Evolutionary conservation across 2,113 vertebrate species (phyloP), one percentile per base, ranked within the genome.

Genomic region (Machaerirhynchus nigripectus): DNA sequence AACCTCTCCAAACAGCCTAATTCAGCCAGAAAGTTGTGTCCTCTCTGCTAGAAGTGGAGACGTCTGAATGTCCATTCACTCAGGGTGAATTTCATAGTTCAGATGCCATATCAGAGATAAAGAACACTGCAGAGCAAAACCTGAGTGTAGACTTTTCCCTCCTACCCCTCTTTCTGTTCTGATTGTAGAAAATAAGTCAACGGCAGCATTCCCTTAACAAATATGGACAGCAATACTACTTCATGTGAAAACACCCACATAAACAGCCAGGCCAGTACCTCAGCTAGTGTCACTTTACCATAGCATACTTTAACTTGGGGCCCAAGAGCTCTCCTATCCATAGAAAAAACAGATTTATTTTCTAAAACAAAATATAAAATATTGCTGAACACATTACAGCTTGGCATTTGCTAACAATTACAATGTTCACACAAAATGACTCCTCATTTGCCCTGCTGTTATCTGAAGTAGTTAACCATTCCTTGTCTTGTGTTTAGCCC

Each of bases 321-420:
- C 24, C 39, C 68, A 80, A 80, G 68, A 86, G 26, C 40, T 69
- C 44, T 90, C 47, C 60, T 64, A 60, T 31, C 33, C 17, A 3
- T 65, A 90, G 60, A 21, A 84, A 95, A 93, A 59, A 0, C 30
- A 78, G 39, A 75, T 71, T 16, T 86, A 49, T 78, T 93, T 96
- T 89, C 79, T 64, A 86, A 81, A 95, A 82, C 31, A 90, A 89
- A 95, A 86, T 42, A 61, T 37, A 71, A 89, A 92, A 53, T 90
- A 81, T 63, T 82, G 46, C 76, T 93, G 73, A 82, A 85, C 85
- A 53, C 20, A 42, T 49, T 78, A 63, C 40, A 61, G 27, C 18
- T 75, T 94, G 35, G n/a, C 64, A 49, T 90, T 88, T 81, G 20
- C 74, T 93, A 70, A 53, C 46, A 86, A 27, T 71, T 86, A 70